phyloP scores from a whole-genome alignment of 2,797 vertebrate genomes.

The Jordanella pulchra region DNA sequence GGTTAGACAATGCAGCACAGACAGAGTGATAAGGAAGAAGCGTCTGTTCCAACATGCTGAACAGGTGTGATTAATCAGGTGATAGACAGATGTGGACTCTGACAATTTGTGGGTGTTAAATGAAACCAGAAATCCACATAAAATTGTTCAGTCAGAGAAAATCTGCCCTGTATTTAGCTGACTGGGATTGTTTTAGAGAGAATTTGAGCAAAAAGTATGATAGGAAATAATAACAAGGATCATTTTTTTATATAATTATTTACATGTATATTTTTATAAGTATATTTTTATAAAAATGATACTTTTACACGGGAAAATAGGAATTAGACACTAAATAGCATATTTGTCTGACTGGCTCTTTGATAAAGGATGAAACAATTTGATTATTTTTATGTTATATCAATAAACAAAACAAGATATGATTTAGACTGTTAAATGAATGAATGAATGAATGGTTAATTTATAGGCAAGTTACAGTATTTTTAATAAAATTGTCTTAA shows the following conservation, averaged over 20 bases:
- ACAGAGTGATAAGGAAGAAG: not conserved
- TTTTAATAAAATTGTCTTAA: not conserved
- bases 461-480: not conserved
- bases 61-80: slow-evolving; percentile 25
- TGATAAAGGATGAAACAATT: not conserved
- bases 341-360: not conserved
- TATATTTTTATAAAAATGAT: not conserved
- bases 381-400: not conserved
- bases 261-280: not conserved
- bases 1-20: not conserved
- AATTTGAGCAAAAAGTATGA: slow-evolving; percentile 11
- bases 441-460: not conserved
- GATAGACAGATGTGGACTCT: slow-evolving; percentile 17
- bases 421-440: too few relatives aligned
- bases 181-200: slow-evolving; percentile 6
- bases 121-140: slow-evolving; percentile 13
- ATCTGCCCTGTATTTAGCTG: not conserved
- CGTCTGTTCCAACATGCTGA: slow-evolving; percentile 3
- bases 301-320: not conserved
- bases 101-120: slow-evolving; percentile 14
- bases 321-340: not conserved
- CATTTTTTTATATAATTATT: too few relatives aligned
- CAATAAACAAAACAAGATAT: too few relatives aligned
- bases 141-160: slow-evolving; percentile 7
- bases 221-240: not conserved